Evolutionary conservation across 1,140 invertebrate species (phyloP).

Genomic region (Drosophila arizonae): DNA sequence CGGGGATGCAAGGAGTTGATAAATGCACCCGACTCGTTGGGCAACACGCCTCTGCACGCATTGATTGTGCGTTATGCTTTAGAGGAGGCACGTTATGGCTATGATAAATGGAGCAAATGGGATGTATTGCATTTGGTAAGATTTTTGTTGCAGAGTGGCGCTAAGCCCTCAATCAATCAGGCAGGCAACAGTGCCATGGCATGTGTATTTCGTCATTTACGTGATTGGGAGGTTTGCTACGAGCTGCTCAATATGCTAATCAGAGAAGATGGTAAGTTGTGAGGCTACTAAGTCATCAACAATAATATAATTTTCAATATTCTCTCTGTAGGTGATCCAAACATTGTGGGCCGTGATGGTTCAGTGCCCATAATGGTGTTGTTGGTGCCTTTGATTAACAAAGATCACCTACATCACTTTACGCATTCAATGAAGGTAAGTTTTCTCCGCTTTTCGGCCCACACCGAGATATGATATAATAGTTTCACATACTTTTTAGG

Average conservation of each 20-base stretch:
- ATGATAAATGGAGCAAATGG: conserved; percentile 89
- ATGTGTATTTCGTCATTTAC: conserved; percentile 88
- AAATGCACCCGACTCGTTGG: conserved; percentile 88
- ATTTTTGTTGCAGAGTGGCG: conserved; percentile 86
- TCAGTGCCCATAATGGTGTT: conserved; percentile 89
- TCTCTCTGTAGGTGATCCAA: conserved; percentile 84
- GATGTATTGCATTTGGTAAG: conserved; percentile 87
- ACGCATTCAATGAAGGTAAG: conserved; percentile 89
- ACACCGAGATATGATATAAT: background rate
- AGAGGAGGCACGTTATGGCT: conserved; percentile 88
- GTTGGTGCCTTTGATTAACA: conserved; percentile 89
- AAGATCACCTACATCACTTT: conserved; percentile 89
- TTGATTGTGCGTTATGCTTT: conserved; percentile 88
- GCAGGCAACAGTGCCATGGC: conserved; percentile 88
- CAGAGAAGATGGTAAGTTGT: conserved; percentile 85
- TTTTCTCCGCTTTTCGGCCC: background rate
- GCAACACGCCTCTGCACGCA: conserved; percentile 87
- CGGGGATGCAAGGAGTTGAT: conserved; percentile 88
- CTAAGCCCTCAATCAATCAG: conserved; percentile 88
- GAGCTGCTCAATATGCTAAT: conserved; percentile 89
- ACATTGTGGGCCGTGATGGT: conserved; percentile 88
- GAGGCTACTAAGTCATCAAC: no score
- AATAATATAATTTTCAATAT: background rate
- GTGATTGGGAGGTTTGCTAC: conserved; percentile 91
- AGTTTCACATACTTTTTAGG: conserved; percentile 77